A percentile compares a stretch with the other conserved stretches of the same genome.
Conservation (phyloP, 2,888 invertebrate genomes). For the Macrophya annulata region DNA sequence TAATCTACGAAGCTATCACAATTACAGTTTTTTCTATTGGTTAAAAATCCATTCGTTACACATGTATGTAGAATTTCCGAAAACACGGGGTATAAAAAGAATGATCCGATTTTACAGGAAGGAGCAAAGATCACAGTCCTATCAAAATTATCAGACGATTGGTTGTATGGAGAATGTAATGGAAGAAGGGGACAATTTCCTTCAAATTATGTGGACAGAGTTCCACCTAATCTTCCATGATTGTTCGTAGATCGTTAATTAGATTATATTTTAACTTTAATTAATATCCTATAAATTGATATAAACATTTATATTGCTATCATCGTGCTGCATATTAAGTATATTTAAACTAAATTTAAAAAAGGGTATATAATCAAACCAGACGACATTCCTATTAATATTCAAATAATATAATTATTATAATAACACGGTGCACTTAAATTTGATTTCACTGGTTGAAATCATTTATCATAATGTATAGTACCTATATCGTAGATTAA, state of each 20-base stretch:
- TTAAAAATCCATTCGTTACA: too few species aligned
- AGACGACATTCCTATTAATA: slow-evolving; percentile 45
- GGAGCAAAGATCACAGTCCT: slow-evolving; percentile 85
- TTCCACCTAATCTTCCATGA: slow-evolving; percentile 79
- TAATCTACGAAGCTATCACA: too few species aligned
- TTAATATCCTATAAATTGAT: slow-evolving; percentile 8
- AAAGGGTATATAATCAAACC: slow-evolving; percentile 43
- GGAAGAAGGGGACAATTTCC: slow-evolving; percentile 90
- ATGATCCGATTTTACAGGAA: slow-evolving; percentile 78
- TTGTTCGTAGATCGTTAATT: slow-evolving; percentile 56
- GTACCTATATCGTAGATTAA: neutral
- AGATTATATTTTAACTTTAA: neutral
- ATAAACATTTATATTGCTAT: neutral
- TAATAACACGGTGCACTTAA: slow-evolving; percentile 41
- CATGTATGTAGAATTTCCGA: too few species aligned
- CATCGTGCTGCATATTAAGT: neutral
- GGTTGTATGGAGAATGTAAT: slow-evolving; percentile 88
- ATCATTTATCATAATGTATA: slow-evolving; percentile 9
- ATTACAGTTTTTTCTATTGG: too few species aligned
- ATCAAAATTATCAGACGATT: slow-evolving; percentile 87
- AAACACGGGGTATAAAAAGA: neutral
- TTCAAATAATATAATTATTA: slow-evolving; percentile 29
- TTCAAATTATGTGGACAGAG: slow-evolving; percentile 86
- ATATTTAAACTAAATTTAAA: neutral
- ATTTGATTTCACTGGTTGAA: slow-evolving; percentile 31